Evolutionary conservation across 2,113 vertebrate genomes (phyloP).

Genomic region (Tonatia bakeri): DNA sequence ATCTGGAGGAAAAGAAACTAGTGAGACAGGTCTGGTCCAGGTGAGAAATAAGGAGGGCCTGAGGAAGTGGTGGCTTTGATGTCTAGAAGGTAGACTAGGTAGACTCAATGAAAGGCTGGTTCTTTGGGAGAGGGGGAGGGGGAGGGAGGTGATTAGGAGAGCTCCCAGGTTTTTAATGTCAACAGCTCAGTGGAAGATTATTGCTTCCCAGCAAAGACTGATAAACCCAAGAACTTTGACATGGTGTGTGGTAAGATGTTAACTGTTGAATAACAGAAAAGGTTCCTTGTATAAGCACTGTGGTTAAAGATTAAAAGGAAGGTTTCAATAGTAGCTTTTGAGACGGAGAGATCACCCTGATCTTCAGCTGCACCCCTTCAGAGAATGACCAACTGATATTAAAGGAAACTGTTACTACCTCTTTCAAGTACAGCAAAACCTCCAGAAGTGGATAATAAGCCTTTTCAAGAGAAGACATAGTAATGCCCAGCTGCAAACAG

Average conservation of each 20-base stretch:
- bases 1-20: background rate
- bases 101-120: background rate
- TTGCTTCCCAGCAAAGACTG: background rate
- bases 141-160: background rate
- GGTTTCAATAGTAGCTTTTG: background rate
- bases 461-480: background rate
- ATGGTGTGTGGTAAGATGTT: slow-evolving; percentile 6
- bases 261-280: slow-evolving; percentile 13
- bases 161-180: background rate
- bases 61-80: background rate
- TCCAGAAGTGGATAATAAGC: background rate
- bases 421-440: background rate
- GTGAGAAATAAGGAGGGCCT: background rate
- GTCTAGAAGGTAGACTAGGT: background rate
- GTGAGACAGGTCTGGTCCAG: background rate
- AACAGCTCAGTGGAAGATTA: background rate
- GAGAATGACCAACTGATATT: background rate
- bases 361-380: background rate
- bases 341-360: background rate
- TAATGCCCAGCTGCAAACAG: background rate
- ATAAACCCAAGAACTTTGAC: slow-evolving; percentile 51
- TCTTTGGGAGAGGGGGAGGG: background rate
- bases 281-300: background rate
- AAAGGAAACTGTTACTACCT: background rate
- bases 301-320: slow-evolving; percentile 61